phyloP scores from a whole-genome alignment of 2,888 invertebrate genomes.

The Proisotoma minuta region DNA sequence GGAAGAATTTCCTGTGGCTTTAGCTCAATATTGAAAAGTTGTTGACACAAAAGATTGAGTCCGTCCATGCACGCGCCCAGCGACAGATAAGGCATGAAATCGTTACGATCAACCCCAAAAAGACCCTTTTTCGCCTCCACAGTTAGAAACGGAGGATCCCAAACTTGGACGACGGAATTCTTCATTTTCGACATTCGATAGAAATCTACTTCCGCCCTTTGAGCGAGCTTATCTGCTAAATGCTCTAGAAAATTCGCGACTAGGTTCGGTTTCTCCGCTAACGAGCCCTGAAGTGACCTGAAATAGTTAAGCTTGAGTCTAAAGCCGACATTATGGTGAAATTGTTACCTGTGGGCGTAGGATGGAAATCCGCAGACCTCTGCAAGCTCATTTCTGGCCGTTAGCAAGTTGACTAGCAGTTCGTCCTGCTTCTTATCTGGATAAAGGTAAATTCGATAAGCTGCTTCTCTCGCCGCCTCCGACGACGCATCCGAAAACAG shows the following conservation, averaged over 20 bases:
- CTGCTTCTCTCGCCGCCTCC: constrained; percentile 75
- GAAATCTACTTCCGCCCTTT: constrained; percentile 70
- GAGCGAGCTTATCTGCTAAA: constrained; percentile 65
- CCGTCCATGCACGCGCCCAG: constrained; percentile 96
- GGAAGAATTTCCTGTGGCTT: constrained; percentile 66
- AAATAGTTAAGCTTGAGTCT: constrained; percentile 35
- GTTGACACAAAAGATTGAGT: constrained; percentile 77
- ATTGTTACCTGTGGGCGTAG: constrained; percentile 67
- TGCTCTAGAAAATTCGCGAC: constrained; percentile 75
- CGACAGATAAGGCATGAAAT: constrained; percentile 79
- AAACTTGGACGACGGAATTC: constrained; percentile 53
- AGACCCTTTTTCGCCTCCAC: constrained; percentile 67
- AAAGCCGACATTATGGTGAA: not conserved
- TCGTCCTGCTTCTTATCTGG: constrained; percentile 72
- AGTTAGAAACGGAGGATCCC: constrained; percentile 86
- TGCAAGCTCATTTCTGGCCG: constrained; percentile 73
- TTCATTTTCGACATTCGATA: constrained; percentile 72
- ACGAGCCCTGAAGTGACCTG: constrained; percentile 80
- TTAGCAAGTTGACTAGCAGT: constrained; percentile 67
- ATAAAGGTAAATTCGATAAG: constrained; percentile 77
- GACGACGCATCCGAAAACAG: constrained; percentile 78
- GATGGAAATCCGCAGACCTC: constrained; percentile 81
- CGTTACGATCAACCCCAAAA: constrained; percentile 60
- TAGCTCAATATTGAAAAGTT: constrained; percentile 75
- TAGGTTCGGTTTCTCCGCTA: constrained; percentile 73